A percentile compares a stretch with the other conserved stretches of the same genome.
phyloP scores from a whole-genome alignment of 2,888 invertebrate species.

The Tipula helvola region DNA sequence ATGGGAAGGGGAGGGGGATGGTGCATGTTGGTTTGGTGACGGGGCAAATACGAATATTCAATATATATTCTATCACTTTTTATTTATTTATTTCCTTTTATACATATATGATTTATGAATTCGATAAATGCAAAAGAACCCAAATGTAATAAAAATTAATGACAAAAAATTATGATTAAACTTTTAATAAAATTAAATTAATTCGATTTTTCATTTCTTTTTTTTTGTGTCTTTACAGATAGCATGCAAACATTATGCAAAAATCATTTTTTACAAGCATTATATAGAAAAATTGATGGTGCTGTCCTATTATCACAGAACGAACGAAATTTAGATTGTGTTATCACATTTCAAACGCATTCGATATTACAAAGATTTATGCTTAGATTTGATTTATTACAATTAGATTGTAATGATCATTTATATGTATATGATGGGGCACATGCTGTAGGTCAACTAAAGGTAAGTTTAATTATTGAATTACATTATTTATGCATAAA shows the following conservation, averaged over 20 bases:
- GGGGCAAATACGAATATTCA: neutral
- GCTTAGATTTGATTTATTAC: slow-evolving; percentile 83
- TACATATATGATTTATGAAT: neutral
- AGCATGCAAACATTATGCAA: slow-evolving; percentile 83
- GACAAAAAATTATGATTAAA: neutral
- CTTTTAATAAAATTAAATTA: neutral
- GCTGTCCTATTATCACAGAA: slow-evolving; percentile 83
- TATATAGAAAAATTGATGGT: slow-evolving; percentile 84
- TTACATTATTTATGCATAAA: neutral
- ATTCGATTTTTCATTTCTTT: neutral
- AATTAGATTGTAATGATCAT: slow-evolving; percentile 89
- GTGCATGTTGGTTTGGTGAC: neutral
- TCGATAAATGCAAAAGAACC: neutral
- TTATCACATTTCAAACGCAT: slow-evolving; percentile 89
- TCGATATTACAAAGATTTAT: slow-evolving; percentile 88
- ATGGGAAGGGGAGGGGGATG: neutral
- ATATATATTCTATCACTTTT: neutral
- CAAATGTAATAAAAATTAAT: neutral
- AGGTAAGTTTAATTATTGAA: slow-evolving; percentile 43
- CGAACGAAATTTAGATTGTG: slow-evolving; percentile 82
- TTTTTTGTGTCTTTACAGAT: slow-evolving; percentile 44
- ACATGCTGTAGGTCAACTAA: slow-evolving; percentile 74
- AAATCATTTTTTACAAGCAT: slow-evolving; percentile 75
- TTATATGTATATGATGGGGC: slow-evolving; percentile 87
- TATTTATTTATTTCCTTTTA: neutral